These are phyloP conservation scores for Mixornis gularis DNA, from an alignment of 2,113 vertebrate genomes.

Conservation along the genomic window DNA sequence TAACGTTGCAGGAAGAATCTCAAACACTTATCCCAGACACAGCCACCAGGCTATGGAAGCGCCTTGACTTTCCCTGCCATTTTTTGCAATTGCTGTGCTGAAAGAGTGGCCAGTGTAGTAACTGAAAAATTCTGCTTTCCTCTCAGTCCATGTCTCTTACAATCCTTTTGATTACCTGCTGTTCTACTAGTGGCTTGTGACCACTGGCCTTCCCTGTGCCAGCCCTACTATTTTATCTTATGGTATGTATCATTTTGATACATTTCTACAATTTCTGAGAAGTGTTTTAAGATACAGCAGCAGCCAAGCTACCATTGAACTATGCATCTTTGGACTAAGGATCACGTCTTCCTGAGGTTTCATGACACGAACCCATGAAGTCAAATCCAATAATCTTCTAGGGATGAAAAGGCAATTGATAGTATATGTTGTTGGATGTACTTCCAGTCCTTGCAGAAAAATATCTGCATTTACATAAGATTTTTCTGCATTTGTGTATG, in stretches of 20 bases:
- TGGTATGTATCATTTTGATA: not conserved
- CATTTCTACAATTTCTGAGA: not conserved
- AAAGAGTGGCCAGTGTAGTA: not conserved
- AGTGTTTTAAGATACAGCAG: not conserved
- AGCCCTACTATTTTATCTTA: not conserved
- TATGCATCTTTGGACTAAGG: not conserved
- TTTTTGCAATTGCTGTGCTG: not conserved
- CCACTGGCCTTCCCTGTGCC: not conserved
- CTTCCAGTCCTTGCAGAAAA: not conserved
- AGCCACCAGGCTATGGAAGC: not conserved
- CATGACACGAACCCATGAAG: not conserved
- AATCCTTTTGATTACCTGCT: not conserved
- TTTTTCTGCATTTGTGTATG: not conserved
- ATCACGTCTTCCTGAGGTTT: not conserved
- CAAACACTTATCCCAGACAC: not conserved
- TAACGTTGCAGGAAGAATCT: not conserved
- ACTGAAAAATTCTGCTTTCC: not conserved
- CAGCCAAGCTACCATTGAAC: not conserved
- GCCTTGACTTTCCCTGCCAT: not conserved
- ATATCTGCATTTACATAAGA: not conserved
- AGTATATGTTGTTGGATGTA: not conserved
- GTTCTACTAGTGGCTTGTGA: not conserved
- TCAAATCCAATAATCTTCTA: not conserved
- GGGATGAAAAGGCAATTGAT: not conserved
- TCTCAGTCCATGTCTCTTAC: not conserved